These are phyloP conservation scores for Cassiopea andromeda DNA, from an alignment of 30 jellyfish, hydroid and myxozoan genomes.

Conservation along the genomic window DNA sequence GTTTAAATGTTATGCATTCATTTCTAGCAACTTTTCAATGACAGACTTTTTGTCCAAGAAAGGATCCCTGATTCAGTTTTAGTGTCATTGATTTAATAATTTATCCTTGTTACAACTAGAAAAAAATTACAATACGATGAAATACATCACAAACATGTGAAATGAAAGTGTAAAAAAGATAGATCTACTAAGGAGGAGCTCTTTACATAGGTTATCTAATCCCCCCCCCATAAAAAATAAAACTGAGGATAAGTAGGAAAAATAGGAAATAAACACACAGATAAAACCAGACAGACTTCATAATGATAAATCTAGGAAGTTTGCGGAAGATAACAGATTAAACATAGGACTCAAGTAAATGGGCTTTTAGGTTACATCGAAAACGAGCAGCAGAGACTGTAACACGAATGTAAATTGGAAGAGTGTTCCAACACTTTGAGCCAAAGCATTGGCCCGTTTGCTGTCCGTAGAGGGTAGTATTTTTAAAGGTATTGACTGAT, in stretches of 20 bases:
- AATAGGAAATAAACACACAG: neutral
- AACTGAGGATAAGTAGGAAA: constrained; percentile 13
- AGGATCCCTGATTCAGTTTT: neutral
- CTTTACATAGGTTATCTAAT: neutral
- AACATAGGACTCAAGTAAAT: constrained; percentile 1
- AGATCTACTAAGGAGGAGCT: constrained; percentile 36
- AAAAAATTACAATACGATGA: constrained; percentile 1
- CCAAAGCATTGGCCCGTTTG: constrained; percentile 3
- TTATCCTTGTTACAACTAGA: constrained; percentile 3
- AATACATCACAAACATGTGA: neutral
- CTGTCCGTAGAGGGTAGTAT: neutral
- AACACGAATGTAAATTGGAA: constrained; percentile 1
- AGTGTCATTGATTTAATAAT: constrained; percentile 6
- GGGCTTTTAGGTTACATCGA: neutral
- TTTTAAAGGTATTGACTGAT: neutral
- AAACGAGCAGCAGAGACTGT: neutral
- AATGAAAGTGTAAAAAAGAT: neutral
- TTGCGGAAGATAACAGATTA: neutral
- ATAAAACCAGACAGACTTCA: constrained; percentile 18
- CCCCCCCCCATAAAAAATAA: constrained; percentile 20
- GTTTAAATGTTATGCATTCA: too few relatives aligned
- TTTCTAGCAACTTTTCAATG: too few relatives aligned
- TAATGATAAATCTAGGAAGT: constrained; percentile 14
- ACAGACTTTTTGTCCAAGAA: too few relatives aligned
- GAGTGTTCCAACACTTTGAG: neutral